Base-by-base conservation (phyloP, 2,113 vertebrate species). In the Myotis lucifugus region DNA sequence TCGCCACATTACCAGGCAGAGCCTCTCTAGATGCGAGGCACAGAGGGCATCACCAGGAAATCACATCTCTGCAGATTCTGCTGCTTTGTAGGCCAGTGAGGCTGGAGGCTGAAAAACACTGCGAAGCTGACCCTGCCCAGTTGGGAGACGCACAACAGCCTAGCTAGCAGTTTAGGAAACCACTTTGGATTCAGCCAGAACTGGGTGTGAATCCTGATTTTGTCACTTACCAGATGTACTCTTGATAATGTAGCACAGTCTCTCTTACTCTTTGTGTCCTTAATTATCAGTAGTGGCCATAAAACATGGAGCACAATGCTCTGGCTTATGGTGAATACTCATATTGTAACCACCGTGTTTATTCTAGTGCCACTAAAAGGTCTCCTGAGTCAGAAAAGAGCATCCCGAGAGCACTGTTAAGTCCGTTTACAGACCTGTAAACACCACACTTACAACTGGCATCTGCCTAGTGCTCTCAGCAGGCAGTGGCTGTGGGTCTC, bases 101-200 rank as follows among this genome's bases (percentile, higher is more conserved):
- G 46, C 1, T 2, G 0, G 23, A 66, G 13, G 21, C 32, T 25
- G 34, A 64, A 32, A 5, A 21, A 50, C 3, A 4, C 32, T 48
- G 21, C 9, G 32, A 21, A 52, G 72, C 46, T 2, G 14, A 34
- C 19, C 5, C 25, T 32, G 59, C 40, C 15, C 34, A n/a, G 34
- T 1, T 6, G 6, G 2, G 13, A 12, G 32, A 76, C 21, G 18
- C 21, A 46, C 50, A 54, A 3, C 0, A 37, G 34, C 32, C 13
- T 0, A 1, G 37, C 1, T 0, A 1, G 27, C 0, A 3, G 21
- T 32, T 40, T 46, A 90, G 91, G 61, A 61, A 82, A 48, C 2
- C 6, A 4, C 10, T 48, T 21, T 73, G 37, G 15, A 50, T 81
- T 18, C n/a, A 6, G 5, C 42, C 34, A 76, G 84, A 72, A 91